These are phyloP conservation scores for Pungitius pungitius DNA, from an alignment of 2,113 vertebrate genomes.

Conservation along the genomic window DNA sequence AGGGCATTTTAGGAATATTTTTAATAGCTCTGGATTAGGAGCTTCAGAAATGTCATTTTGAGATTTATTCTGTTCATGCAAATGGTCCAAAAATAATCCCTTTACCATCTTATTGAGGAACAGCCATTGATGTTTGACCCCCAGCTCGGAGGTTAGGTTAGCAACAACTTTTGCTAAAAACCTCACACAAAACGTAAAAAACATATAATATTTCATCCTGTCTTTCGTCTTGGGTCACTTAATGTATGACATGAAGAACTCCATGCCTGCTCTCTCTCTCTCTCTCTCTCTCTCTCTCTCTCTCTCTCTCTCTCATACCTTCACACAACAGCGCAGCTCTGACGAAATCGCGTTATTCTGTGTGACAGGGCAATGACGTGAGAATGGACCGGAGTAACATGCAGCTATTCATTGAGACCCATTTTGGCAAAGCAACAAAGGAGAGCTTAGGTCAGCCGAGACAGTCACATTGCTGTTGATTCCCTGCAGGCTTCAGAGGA, in stretches of 20 bases:
- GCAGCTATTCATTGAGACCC: conserved; percentile 45
- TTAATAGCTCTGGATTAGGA: conserved; percentile 79
- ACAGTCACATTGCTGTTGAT: conserved; percentile 66
- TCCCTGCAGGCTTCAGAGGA: conserved; percentile 46
- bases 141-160: not conserved
- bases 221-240: not conserved
- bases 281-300: not conserved
- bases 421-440: conserved; percentile 71
- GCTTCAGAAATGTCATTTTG: conserved; percentile 70
- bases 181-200: conserved; percentile 27
- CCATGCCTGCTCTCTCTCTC: conserved; percentile 9
- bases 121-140: conserved; percentile 1
- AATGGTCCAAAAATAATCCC: conserved; percentile 5
- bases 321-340: conserved; percentile 20
- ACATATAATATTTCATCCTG: conserved; percentile 1
- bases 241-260: not conserved
- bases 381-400: conserved; percentile 57
- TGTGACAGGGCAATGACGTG: conserved; percentile 63
- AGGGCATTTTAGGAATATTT: conserved; percentile 83
- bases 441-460: conserved; percentile 61
- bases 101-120: not conserved
- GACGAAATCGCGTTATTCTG: conserved; percentile 36
- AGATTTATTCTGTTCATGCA: conserved; percentile 50
- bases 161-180: conserved; percentile 12
- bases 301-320: conserved; percentile 11